Percentiles rank a stretch among this genome's conserved stretches.
These are phyloP conservation scores for Syngnathus rostellatus DNA, from an alignment of 2,797 vertebrate species.

Conservation along the genomic window DNA sequence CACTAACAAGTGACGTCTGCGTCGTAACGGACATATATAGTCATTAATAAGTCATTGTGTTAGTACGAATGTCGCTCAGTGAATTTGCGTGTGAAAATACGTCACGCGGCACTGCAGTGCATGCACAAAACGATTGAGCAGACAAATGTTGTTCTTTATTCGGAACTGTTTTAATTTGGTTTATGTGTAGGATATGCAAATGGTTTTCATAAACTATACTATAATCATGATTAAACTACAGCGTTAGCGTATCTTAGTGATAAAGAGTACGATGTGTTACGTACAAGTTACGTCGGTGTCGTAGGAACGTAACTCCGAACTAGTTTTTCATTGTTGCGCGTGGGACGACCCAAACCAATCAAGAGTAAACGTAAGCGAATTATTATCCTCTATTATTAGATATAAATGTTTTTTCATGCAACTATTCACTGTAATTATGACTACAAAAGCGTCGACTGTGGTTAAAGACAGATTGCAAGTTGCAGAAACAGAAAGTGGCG, in stretches of 20 bases:
- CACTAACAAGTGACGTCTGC: not conserved
- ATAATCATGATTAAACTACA: not conserved
- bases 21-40: too few species aligned
- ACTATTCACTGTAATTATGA: not conserved
- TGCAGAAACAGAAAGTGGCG: not conserved
- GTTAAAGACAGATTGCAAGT: not conserved
- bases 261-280: not conserved
- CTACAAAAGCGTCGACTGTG: not conserved
- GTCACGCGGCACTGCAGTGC: not conserved
- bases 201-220: not conserved
- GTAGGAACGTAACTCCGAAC: not conserved
- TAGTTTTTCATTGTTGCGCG: not conserved
- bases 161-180: not conserved
- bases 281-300: conserved; percentile 1
- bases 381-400: not conserved
- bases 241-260: not conserved
- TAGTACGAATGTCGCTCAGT: too few species aligned
- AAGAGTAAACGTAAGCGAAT: not conserved
- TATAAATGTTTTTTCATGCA: not conserved
- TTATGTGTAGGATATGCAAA: not conserved
- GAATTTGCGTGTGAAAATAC: too few species aligned
- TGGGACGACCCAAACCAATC: not conserved
- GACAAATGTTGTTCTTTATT: not conserved
- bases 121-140: not conserved
- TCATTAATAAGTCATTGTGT: too few species aligned